Evolutionary conservation across 2,113 vertebrate species (phyloP).

Genomic region (Myanophis thanlyinensis): DNA sequence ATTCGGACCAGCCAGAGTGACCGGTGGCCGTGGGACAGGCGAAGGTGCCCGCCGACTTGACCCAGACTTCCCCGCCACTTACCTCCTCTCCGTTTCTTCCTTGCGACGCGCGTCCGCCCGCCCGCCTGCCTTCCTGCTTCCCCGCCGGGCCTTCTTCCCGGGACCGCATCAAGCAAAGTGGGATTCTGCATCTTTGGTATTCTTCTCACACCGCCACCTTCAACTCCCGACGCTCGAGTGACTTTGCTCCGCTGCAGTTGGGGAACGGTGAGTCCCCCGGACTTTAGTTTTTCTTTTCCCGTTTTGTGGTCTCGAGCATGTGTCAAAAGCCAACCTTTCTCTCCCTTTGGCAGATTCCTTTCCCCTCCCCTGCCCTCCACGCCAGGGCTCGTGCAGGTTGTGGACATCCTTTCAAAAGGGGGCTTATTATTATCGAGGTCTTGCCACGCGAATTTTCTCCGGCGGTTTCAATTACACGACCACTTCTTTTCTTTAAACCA

Average conservation of each 20-base stretch:
- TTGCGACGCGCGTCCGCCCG: neutral
- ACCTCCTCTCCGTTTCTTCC: neutral
- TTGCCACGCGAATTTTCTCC: constrained; percentile 46
- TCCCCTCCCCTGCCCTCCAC: too few relatives aligned
- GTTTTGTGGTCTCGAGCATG: constrained; percentile 12
- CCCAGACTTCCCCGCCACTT: neutral
- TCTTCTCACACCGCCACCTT: neutral
- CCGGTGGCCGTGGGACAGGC: neutral
- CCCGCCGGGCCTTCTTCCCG: neutral
- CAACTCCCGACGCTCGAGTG: neutral
- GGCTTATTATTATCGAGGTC: constrained; percentile 1
- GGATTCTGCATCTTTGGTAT: constrained; percentile 64
- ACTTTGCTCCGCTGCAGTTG: constrained; percentile 32
- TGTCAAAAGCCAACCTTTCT: neutral
- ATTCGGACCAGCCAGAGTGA: constrained; percentile 71
- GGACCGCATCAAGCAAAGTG: neutral
- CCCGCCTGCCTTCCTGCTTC: neutral
- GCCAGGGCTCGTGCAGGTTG: neutral
- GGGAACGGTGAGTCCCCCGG: constrained; percentile 64
- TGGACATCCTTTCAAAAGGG: neutral
- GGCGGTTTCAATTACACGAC: constrained; percentile 21
- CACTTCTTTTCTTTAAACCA: neutral
- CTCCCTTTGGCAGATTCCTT: neutral
- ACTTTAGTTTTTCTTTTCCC: constrained; percentile 38
- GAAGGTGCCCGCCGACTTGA: neutral